Base-by-base conservation (phyloP, 1,140 invertebrate genomes). In the Archivesica marissinica region DNA sequence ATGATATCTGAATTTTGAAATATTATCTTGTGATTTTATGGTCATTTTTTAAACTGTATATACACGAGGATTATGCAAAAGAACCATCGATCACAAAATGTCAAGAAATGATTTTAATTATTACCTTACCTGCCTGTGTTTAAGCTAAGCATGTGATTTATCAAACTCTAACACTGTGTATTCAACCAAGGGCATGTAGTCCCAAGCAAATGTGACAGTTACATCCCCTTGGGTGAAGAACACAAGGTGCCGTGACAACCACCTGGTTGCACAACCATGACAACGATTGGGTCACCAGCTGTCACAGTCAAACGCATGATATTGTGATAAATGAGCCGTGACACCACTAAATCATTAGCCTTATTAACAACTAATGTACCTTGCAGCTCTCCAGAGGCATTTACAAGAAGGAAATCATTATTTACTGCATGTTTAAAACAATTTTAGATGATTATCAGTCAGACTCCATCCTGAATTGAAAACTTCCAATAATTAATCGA, bases 271-370 rank as follows among this genome's bases (percentile, higher is more conserved):
- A n/a, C 59, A 76, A 76, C 74, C 28, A 56, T 76, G 44, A 41
- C 33, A 76, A 56, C 47, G 1, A 25, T 1, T 4, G 15, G 44
- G 50, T 23, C 33, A 38, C 17, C 74, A 59, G 50, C 44, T 76
- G 74, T 59, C 74, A 38, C 13, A 52, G 23, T 30, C 47, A 56
- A 76, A 56, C n/a, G n/a, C 50, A 76, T 1, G 38, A 76, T 30
- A 76, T 23, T 76, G 0, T 76, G 74, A 76, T 59, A 52, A 76
- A 76, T 76, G 39, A 33, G 20, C 35, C 30, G 39, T 76, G 74
- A 76, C 74, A 76, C 38, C n/a, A 28, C 44, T 76, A 76, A 76
- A 76, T 76, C 74, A 76, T 76, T 59, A 76, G 0, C 9, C 28
- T 72, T 23, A 76, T 59, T 28, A 76, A 30, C 54, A 59, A 20